Evolutionary conservation across 2,113 vertebrate genomes (phyloP), one percentile per base, ranked within the genome.

Genomic region (Hypomesus transpacificus): DNA sequence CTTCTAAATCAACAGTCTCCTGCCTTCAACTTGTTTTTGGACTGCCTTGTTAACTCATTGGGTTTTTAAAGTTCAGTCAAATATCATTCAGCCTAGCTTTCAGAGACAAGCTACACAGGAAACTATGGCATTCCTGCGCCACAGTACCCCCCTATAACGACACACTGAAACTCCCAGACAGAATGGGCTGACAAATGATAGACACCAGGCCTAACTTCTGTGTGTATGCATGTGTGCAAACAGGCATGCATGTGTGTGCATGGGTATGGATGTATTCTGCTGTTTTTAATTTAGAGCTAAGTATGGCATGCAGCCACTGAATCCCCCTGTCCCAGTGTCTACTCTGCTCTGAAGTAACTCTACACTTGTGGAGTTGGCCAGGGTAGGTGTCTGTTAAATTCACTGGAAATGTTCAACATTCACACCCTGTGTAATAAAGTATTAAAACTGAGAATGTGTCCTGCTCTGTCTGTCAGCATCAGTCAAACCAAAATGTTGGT

Each of bases 201-300:
- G 9, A 60, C 11, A 60, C 52, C 21, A 61, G 59, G 11, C 26
- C 28, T 14, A 39, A 39, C 62, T 3, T 64, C 5, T 39, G 8
- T 64, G 28, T 64, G 62, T 64, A 28, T 63, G 61, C 18, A 28
- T 31, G 26, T n/a, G 62, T 34, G 62, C 26, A 24, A 2, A 6
- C 26, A 26, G 4, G 22, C 17, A 14, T 71, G 57, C 70, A 28
- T 62, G 46, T 54, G 21, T 53, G 46, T 67, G 50, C 51, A 20
- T 56, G 54, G 14, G 54, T 56, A 20, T 59, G 57, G 18, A 20
- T 13, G 20, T 59, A 9, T 59, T 56, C 17, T 56, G 53, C 53
- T 56, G 53, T 56, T 56, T 68, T 53, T 53, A 14, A 17, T 54
- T 68, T 68, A 26, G 50, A 52, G 39, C 14, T 53, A 51, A 67